Base-by-base conservation (phyloP, 2,888 invertebrate species). In the Napeogenes sylphis region DNA sequence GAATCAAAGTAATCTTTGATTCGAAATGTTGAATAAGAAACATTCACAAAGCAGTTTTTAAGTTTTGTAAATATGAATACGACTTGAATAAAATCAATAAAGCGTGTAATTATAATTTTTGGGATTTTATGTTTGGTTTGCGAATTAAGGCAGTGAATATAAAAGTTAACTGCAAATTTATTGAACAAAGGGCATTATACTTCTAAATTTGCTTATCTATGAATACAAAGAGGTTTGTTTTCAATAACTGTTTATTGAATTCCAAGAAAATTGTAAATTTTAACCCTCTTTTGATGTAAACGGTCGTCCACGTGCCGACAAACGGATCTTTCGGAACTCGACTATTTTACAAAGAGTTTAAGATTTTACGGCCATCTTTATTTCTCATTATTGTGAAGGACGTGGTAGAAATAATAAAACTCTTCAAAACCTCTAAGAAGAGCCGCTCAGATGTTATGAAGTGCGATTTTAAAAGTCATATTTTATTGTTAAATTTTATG, bases 291-390 rank as follows among this genome's bases (percentile, higher is more conserved):
- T 21, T 21, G 21, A 21, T 21, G 21, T 21, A 21, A 66, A 72
- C 76, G 75, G 55, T 58, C 62, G 64, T 78, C 80, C 87, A 84
- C 87, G 86, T 82, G 87, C 84, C 85, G 84, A 84, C 87, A 87
- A 85, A 83, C 75, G 73, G 64, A 46, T 30, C 59, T 55, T 57
- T 30, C 57, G 32, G 38, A 12, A 55, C 46, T 38, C 33, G 21
- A 54, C 45, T 58, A 45, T 38, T 55, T 57, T 55, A 71, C 66
- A 70, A 73, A 71, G 66, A 64, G 66, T 35, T 35, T 35, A 10
- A 42, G 42, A 69, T 70, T 75, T 78, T 72, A 73, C 70, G 71
- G 68, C 68, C 72, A 21, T 58, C 60, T 65, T 66, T 73, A 74
- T 71, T 78, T 73, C 78, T 79, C 74, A 75, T 81, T 78, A 82